phyloP scores from a whole-genome alignment of 2,113 vertebrate species.

The Microcebus griseorufus region DNA sequence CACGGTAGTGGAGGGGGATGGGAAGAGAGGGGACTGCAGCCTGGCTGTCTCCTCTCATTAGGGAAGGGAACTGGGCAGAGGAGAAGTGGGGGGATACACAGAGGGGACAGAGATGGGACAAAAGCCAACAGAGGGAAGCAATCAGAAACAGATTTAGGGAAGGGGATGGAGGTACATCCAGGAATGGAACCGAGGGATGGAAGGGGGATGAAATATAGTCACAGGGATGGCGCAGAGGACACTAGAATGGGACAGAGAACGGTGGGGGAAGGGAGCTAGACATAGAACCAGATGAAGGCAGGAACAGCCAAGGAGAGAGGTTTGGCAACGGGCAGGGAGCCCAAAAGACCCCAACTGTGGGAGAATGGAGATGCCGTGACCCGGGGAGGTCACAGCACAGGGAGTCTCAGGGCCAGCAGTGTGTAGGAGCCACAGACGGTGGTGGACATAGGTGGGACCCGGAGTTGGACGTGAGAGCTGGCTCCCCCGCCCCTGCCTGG shows the following conservation, averaged over 20 bases:
- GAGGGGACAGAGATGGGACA: not conserved
- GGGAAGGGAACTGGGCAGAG: constrained; percentile 8
- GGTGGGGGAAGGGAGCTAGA: not conserved
- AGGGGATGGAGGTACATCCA: not conserved
- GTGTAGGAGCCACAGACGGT: not conserved
- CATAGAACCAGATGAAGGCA: not conserved
- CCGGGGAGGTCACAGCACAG: not conserved
- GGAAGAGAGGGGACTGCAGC: not conserved
- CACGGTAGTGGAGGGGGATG: not conserved
- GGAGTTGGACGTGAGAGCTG: not conserved
- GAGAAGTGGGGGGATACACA: not conserved
- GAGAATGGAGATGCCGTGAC: not conserved
- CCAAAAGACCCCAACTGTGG: not conserved
- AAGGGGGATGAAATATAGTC: too few species aligned
- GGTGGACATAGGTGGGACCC: not conserved
- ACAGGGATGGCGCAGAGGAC: too few species aligned
- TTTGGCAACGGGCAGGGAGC: not conserved
- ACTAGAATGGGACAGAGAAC: not conserved
- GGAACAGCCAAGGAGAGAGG: not conserved
- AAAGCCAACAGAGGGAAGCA: not conserved
- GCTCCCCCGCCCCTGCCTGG: constrained; percentile 32
- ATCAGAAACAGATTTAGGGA: not conserved
- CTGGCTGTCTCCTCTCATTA: constrained; percentile 64
- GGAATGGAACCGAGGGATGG: not conserved
- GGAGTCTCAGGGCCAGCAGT: constrained; percentile 12